Percentiles rank a stretch among this genome's conserved stretches.
These are phyloP conservation scores for Meda fulgida DNA, from an alignment of 2,797 vertebrate species.

Conservation along the genomic window DNA sequence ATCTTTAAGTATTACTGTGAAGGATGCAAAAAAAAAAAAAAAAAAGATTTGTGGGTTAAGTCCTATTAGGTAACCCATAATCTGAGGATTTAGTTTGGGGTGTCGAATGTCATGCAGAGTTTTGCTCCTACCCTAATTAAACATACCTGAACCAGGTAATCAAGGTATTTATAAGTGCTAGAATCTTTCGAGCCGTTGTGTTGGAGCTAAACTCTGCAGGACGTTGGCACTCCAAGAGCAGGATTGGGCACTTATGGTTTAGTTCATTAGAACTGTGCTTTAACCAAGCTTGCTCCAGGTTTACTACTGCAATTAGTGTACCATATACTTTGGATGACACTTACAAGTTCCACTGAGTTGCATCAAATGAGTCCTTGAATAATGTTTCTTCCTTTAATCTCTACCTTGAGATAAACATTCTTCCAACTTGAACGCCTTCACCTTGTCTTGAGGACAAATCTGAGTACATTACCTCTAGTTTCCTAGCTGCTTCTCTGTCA, in stretches of 20 bases:
- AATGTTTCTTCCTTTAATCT: constrained; percentile 44
- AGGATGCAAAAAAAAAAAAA: no score
- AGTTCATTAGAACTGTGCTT: background rate
- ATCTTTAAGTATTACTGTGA: no score
- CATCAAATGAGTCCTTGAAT: constrained; percentile 17
- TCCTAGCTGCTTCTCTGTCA: constrained; percentile 1
- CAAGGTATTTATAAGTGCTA: background rate
- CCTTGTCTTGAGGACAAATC: background rate
- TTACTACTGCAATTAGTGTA: background rate
- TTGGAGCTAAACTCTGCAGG: background rate
- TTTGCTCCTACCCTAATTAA: background rate
- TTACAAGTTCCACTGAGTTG: background rate
- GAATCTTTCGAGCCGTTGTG: background rate
- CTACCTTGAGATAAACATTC: constrained; percentile 21
- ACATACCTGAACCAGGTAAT: background rate
- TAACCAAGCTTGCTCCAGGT: background rate
- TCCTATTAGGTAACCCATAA: background rate
- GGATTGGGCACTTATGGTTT: background rate
- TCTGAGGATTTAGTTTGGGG: background rate
- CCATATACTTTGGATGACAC: background rate
- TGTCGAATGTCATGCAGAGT: background rate
- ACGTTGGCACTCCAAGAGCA: background rate
- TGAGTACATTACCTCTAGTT: constrained; percentile 33
- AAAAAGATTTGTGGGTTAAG: no score
- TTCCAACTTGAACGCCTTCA: constrained; percentile 1